Evolutionary conservation across 2,113 vertebrate genomes (phyloP).

Genomic region (Xyrauchen texanus): DNA sequence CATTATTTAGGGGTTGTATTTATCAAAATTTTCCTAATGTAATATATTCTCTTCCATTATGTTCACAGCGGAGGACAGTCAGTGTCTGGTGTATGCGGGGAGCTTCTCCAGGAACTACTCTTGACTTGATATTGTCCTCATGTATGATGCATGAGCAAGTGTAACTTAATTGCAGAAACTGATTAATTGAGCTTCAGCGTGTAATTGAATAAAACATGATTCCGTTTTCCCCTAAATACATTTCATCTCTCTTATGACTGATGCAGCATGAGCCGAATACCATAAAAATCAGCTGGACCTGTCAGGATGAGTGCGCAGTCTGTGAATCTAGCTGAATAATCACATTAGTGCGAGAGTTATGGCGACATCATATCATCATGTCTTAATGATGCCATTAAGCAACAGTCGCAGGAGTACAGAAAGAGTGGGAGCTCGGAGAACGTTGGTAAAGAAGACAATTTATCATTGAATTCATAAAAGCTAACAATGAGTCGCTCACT

Average conservation of each 20-base stretch:
- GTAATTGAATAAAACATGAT: slow-evolving; percentile 81
- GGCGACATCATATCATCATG: slow-evolving; percentile 61
- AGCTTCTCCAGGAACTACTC: slow-evolving; percentile 59
- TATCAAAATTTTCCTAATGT: slow-evolving; percentile 48
- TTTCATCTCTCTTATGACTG: slow-evolving; percentile 68
- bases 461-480: slow-evolving; percentile 20
- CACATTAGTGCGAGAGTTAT: slow-evolving; percentile 70
- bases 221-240: slow-evolving; percentile 58
- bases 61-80: slow-evolving; percentile 15
- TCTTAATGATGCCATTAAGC: slow-evolving; percentile 55
- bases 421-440: slow-evolving; percentile 14
- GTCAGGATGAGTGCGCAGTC: slow-evolving; percentile 69
- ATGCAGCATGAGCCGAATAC: slow-evolving; percentile 70
- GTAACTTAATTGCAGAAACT: slow-evolving; percentile 80
- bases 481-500: slow-evolving; percentile 1
- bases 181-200: slow-evolving; percentile 76
- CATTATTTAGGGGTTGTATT: slow-evolving; percentile 44
- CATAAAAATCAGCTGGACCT: slow-evolving; percentile 71
- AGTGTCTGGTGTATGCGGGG: not conserved
- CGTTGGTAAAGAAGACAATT: slow-evolving; percentile 19
- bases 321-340: slow-evolving; percentile 76
- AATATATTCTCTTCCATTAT: slow-evolving; percentile 38
- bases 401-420: slow-evolving; percentile 14
- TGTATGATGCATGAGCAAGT: slow-evolving; percentile 77
- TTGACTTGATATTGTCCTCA: slow-evolving; percentile 62